Conservation (phyloP, 2,797 vertebrate species). For the Diplodus puntazzo region DNA sequence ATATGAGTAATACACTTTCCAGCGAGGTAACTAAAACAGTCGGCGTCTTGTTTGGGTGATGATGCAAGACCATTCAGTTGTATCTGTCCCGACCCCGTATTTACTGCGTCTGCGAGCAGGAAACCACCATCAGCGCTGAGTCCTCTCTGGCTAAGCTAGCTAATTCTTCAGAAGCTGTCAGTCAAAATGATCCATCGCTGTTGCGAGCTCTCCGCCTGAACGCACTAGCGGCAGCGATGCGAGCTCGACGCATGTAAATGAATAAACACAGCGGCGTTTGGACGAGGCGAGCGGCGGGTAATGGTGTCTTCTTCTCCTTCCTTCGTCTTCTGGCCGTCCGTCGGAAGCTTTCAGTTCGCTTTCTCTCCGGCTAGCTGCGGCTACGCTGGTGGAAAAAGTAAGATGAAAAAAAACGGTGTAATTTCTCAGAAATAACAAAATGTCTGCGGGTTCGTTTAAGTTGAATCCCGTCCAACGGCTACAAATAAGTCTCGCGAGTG, state of each 20-base stretch:
- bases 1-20: slow-evolving; percentile 50
- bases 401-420: slow-evolving; percentile 16
- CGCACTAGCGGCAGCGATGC: slow-evolving; percentile 47
- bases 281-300: neutral
- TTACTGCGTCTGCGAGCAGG: slow-evolving; percentile 45
- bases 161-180: slow-evolving; percentile 75
- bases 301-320: slow-evolving; percentile 14
- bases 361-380: slow-evolving; percentile 19
- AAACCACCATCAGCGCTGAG: slow-evolving; percentile 48
- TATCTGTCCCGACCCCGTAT: slow-evolving; percentile 50
- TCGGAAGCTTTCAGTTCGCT: slow-evolving; percentile 15
- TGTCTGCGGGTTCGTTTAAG: slow-evolving; percentile 75
- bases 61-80: slow-evolving; percentile 41
- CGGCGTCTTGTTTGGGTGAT: slow-evolving; percentile 29
- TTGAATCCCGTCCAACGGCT: slow-evolving; percentile 52
- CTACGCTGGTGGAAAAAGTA: slow-evolving; percentile 21
- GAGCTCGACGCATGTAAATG: slow-evolving; percentile 59
- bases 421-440: slow-evolving; percentile 73
- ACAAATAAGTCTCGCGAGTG: slow-evolving; percentile 43
- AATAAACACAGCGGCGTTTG: slow-evolving; percentile 38
- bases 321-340: slow-evolving; percentile 22
- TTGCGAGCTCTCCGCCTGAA: slow-evolving; percentile 54
- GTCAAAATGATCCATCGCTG: slow-evolving; percentile 80
- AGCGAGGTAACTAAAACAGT: slow-evolving; percentile 22
- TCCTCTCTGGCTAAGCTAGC: slow-evolving; percentile 69